Percentiles rank a stretch among this genome's conserved stretches.
phyloP scores from a whole-genome alignment of 1,140 invertebrate genomes.

The Pseudomyrmex pallidus region DNA sequence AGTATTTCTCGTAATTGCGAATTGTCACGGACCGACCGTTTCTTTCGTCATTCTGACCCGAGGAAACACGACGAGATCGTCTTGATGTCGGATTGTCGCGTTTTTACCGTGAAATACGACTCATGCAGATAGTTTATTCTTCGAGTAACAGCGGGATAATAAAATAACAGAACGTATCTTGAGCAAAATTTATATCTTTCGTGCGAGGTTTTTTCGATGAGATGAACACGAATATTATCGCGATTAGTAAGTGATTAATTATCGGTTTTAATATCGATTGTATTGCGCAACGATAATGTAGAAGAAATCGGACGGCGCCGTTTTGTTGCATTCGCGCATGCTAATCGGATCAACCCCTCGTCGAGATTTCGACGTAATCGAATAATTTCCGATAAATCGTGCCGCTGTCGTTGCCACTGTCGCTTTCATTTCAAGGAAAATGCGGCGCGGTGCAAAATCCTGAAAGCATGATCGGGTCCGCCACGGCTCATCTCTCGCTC shows the following conservation, averaged over 20 bases:
- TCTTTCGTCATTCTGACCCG: constrained; percentile 16
- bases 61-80: constrained; percentile 4
- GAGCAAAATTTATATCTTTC: not conserved
- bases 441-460: constrained; percentile 18
- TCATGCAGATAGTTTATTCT: not conserved
- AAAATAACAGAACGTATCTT: not conserved
- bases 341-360: not conserved
- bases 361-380: not conserved
- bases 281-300: not conserved
- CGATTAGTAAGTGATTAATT: not conserved
- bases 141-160: not conserved
- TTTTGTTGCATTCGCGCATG: constrained; percentile 29
- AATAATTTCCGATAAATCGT: constrained; percentile 1
- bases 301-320: not conserved
- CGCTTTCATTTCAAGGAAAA: constrained; percentile 33
- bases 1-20: constrained; percentile 63
- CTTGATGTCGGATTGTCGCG: constrained; percentile 5
- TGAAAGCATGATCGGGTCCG: constrained; percentile 5
- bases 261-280: not conserved
- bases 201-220: not conserved
- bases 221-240: not conserved
- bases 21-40: constrained; percentile 44
- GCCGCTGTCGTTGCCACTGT: constrained; percentile 32
- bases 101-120: constrained; percentile 20
- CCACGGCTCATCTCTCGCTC: constrained; percentile 49